Base-by-base conservation (phyloP, 1,140 invertebrate species). In the Bombus superbus region DNA sequence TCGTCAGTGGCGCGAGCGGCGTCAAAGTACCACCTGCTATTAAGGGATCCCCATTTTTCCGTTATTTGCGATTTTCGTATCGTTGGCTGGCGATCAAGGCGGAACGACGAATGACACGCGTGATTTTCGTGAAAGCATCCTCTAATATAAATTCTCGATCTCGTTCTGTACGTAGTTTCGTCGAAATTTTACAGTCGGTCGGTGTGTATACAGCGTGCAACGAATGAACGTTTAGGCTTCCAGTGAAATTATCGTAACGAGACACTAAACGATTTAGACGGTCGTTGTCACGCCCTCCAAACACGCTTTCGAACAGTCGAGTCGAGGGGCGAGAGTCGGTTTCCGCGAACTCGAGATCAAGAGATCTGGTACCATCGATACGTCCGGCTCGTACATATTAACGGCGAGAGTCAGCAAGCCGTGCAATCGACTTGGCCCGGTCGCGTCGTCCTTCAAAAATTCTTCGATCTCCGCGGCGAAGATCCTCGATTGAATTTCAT, bases 1-100 rank as follows among this genome's bases (percentile, higher is more conserved):
- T 97, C 94, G 96, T 97, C 94, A 97, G 96, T 92, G 97, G 97
- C 80, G 97, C 97, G 93, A 98, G 95, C 86, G 97, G 97, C 89
- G 97, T 97, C 94, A 97, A 96, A 88, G 97, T 96, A 95, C 96
- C 96, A 95, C 96, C 94, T 95, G 96, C 95, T 96, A 94, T 93
- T 92, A 93, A 92, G 92, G 89, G 91, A 94, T 92, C 93, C 94
- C 93, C 93, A 91, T 87, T 91, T 90, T 90, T 92, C 88, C 82
- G 90, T 92, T 93, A 89, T 88, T 68, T 92, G 73, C 84, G 83
- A 85, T 90, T 90, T 73, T 87, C 76, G 77, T 91, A 84, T 91
- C 85, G 73, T 89, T 87, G 73, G 78, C 88, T 74, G 83, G 35
- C 79, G 81, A 89, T 93, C 93, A 92, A 92, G 69, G 83, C 88